Evolutionary conservation across 2,113 vertebrate species (phyloP).

Genomic region (Myiozetetes cayanensis): DNA sequence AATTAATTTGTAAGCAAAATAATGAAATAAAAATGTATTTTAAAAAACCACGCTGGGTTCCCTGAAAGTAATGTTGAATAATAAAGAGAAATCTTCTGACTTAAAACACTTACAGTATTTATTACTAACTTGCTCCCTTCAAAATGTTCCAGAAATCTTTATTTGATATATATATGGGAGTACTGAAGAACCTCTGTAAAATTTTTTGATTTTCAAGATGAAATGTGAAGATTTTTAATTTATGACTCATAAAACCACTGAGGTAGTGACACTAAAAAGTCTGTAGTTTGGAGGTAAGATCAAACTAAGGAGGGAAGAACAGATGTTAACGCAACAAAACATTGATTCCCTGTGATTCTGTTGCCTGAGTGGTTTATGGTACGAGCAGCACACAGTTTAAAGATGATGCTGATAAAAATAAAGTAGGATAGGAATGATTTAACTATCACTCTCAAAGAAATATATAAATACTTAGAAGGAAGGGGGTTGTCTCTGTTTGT

Average conservation of each 20-base stretch:
- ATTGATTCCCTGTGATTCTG: background rate
- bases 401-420: background rate
- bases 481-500: background rate
- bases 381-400: background rate
- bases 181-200: background rate
- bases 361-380: background rate
- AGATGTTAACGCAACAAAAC: background rate
- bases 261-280: background rate
- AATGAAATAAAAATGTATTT: background rate
- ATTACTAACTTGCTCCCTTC: background rate
- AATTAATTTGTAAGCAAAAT: background rate
- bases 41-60: background rate
- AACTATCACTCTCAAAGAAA: background rate
- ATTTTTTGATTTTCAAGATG: background rate
- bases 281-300: background rate
- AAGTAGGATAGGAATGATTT: background rate
- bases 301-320: background rate
- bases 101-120: background rate
- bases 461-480: background rate
- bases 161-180: background rate
- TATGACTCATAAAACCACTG: background rate
- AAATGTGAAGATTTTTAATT: background rate
- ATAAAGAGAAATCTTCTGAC: too few relatives aligned
- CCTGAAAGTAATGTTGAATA: background rate
- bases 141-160: background rate